phyloP scores from a whole-genome alignment of 2,797 vertebrate genomes.

The Allobates femoralis region DNA sequence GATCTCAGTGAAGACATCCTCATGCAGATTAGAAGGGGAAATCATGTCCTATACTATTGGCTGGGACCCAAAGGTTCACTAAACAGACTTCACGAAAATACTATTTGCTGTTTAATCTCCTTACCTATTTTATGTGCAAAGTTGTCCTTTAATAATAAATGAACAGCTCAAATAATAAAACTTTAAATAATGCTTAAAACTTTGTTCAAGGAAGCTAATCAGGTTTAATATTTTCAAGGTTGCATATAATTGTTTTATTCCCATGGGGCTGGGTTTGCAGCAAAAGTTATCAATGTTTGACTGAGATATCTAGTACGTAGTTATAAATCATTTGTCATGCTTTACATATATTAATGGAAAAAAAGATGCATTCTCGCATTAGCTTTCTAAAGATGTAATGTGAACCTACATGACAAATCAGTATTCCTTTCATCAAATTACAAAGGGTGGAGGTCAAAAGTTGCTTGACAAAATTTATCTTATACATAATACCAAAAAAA shows the following conservation, averaged over 20 bases:
- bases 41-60: background rate
- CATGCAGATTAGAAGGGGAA: no score
- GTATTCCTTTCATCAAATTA: background rate
- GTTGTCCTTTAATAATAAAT: background rate
- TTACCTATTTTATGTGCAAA: background rate
- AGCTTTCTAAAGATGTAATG: background rate
- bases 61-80: background rate
- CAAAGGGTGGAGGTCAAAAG: background rate
- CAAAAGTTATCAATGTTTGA: slow-evolving; percentile 35
- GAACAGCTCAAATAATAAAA: background rate
- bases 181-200: slow-evolving; percentile 10
- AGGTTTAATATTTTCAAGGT: slow-evolving; percentile 34
- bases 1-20: no score
- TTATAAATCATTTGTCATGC: slow-evolving; percentile 33
- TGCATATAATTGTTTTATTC: slow-evolving; percentile 31
- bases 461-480: background rate
- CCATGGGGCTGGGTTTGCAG: background rate
- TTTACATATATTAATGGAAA: slow-evolving; percentile 36
- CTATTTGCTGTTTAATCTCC: background rate
- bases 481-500: background rate
- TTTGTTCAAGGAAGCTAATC: background rate
- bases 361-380: background rate
- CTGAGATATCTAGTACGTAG: slow-evolving; percentile 18
- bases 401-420: background rate
- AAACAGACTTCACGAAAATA: background rate